Evolutionary conservation across 1,140 invertebrate genomes (phyloP), one percentile per base, ranked within the genome.

Genomic region (Ectropis grisescens): DNA sequence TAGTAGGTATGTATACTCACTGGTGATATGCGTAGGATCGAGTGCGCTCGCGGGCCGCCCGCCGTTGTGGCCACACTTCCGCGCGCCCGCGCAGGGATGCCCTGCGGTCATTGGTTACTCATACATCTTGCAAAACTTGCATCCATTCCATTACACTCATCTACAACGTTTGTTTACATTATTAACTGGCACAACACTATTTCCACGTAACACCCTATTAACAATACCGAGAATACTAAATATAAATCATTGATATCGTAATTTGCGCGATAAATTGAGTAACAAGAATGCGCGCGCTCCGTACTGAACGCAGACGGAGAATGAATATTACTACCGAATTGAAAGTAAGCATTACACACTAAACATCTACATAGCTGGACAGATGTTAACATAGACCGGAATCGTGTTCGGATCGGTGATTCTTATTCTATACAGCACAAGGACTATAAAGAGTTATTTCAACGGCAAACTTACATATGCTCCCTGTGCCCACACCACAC

Each of bases 21-120:
- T n/a, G n/a, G n/a, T n/a, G n/a, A n/a, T n/a, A n/a, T n/a, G n/a
- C n/a, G n/a, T n/a, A n/a, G n/a, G n/a, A n/a, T n/a, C n/a, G n/a
- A n/a, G n/a, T n/a, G n/a, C n/a, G n/a, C n/a, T n/a, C n/a, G n/a
- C n/a, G n/a, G n/a, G n/a, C n/a, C n/a, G n/a, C n/a, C n/a, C n/a
- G n/a, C n/a, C n/a, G n/a, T n/a, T n/a, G n/a, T n/a, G n/a, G n/a
- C 49, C 37, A 41, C 31, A 45, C 51, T 42, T 34, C 46, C 47
- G 23, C 41, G 41, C 43, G 42, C 33, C 47, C 45, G 43, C 45
- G 52, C 45, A 66, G 61, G 61, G 55, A 57, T 61, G 47, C 61
- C 58, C 58, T 66, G 56, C 55, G 43, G 50, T 56, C 58, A 66
- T 59, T 56, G 54, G 61, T 66, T 66, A 66, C 56, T 61, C 61